Percentiles rank a stretch among this genome's conserved stretches.
Conservation (phyloP, 2,113 vertebrate genomes). For the Paratilapia polleni region DNA sequence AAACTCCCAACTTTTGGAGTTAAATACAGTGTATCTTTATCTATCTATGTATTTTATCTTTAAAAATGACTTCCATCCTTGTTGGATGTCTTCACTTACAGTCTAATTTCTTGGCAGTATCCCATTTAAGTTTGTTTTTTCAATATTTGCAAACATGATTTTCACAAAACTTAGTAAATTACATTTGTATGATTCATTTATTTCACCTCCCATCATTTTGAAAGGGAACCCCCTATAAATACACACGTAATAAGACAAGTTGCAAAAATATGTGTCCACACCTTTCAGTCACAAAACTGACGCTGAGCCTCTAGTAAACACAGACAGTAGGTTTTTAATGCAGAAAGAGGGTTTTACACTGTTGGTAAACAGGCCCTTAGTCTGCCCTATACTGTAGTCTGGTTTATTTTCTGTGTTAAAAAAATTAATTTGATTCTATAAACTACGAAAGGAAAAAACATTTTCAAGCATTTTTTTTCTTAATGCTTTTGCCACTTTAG, state of each 20-base stretch:
- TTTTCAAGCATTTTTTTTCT: too few relatives aligned
- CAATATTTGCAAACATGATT: background rate
- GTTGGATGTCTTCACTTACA: background rate
- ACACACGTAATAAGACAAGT: too few relatives aligned
- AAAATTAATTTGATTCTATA: too few relatives aligned
- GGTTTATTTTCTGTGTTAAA: too few relatives aligned
- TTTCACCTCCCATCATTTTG: background rate
- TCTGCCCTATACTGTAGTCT: too few relatives aligned
- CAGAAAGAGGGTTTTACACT: too few relatives aligned
- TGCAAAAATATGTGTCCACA: background rate
- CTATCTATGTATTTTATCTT: too few relatives aligned
- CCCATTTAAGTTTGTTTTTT: background rate
- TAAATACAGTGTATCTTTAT: background rate
- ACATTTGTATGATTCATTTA: background rate
- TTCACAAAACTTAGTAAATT: background rate
- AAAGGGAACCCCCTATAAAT: too few relatives aligned
- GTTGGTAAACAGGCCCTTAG: too few relatives aligned
- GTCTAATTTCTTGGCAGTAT: background rate
- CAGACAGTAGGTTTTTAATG: background rate
- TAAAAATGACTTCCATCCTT: too few relatives aligned
- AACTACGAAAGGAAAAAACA: fast-evolving
- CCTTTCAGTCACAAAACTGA: background rate
- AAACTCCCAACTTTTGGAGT: fast-evolving
- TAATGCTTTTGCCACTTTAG: fast-evolving
- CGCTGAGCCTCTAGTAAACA: background rate